Conservation (phyloP, 2,888 invertebrate species). For the Thumatha senex region DNA sequence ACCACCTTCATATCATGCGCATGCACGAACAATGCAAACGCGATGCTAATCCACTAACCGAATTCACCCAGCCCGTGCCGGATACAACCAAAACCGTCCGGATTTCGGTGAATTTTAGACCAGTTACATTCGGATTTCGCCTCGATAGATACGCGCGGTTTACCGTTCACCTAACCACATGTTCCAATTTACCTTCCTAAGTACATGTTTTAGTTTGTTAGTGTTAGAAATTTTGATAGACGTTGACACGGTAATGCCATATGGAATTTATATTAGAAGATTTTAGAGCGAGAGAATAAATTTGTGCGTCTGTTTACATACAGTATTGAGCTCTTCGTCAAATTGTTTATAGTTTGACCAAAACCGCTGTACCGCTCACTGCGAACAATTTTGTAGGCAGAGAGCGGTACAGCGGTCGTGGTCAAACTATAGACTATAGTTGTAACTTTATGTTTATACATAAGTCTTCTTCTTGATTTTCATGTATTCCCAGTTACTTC, state of each 20-base stretch:
- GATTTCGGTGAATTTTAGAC: constrained; percentile 47
- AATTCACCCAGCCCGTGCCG: constrained; percentile 42
- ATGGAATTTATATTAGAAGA: constrained; percentile 17
- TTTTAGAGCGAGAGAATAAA: not conserved
- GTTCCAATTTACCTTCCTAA: constrained; percentile 35
- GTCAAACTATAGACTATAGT: too few species aligned
- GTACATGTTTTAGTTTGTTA: constrained; percentile 35
- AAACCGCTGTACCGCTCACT: too few species aligned
- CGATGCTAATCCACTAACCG: constrained; percentile 48
- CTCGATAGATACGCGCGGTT: constrained; percentile 51
- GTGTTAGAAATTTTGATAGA: constrained; percentile 24
- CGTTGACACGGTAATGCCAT: constrained; percentile 6
- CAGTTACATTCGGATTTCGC: constrained; percentile 54
- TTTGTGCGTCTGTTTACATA: too few species aligned
- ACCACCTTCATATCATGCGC: constrained; percentile 23
- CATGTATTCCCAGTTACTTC: too few species aligned
- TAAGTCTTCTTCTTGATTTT: too few species aligned
- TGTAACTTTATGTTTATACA: too few species aligned
- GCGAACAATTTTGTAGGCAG: too few species aligned
- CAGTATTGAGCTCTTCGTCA: too few species aligned
- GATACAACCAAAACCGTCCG: constrained; percentile 40
- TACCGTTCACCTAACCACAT: constrained; percentile 43
- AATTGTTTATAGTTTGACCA: too few species aligned
- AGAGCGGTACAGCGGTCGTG: too few species aligned
- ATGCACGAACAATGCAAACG: constrained; percentile 30